Evolutionary conservation across 2,797 vertebrate species (phyloP).

Genomic region (Toxotes lorentzi): DNA sequence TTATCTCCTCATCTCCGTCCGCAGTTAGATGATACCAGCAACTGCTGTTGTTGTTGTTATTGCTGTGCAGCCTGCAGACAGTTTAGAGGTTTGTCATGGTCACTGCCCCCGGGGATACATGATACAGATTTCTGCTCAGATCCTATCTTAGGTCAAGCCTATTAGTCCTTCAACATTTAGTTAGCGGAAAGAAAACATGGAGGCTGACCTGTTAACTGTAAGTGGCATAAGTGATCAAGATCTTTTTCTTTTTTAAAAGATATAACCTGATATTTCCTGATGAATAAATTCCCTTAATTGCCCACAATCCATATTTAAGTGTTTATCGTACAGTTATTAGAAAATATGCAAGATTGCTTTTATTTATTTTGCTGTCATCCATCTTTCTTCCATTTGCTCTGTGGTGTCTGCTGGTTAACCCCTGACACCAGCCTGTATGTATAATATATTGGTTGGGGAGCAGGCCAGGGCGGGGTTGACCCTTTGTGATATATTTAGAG

Average conservation of each 20-base stretch:
- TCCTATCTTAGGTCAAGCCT: constrained; percentile 49
- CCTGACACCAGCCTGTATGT: constrained; percentile 62
- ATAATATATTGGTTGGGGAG: constrained; percentile 65
- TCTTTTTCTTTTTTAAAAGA: not conserved
- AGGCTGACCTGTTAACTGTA: constrained; percentile 13
- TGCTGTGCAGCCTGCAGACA: constrained; percentile 46
- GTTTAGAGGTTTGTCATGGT: constrained; percentile 60
- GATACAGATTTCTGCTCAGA: constrained; percentile 64
- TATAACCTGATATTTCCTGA: not conserved
- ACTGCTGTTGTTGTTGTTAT: constrained; percentile 49
- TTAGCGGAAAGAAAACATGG: constrained; percentile 8
- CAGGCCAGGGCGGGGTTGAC: constrained; percentile 66
- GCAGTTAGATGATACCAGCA: constrained; percentile 47
- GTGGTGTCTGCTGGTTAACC: constrained; percentile 67
- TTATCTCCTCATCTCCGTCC: constrained; percentile 26
- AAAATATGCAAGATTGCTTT: not conserved
- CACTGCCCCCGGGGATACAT: constrained; percentile 48
- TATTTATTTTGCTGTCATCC: constrained; percentile 14
- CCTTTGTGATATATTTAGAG: constrained; percentile 86
- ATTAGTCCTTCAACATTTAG: constrained; percentile 33
- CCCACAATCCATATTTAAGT: not conserved
- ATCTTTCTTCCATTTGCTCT: constrained; percentile 22
- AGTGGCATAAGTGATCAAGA: constrained; percentile 15
- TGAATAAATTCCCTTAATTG: not conserved
- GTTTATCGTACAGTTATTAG: not conserved